Conservation (phyloP, 2,888 invertebrate species). For the Andricus curvator region DNA sequence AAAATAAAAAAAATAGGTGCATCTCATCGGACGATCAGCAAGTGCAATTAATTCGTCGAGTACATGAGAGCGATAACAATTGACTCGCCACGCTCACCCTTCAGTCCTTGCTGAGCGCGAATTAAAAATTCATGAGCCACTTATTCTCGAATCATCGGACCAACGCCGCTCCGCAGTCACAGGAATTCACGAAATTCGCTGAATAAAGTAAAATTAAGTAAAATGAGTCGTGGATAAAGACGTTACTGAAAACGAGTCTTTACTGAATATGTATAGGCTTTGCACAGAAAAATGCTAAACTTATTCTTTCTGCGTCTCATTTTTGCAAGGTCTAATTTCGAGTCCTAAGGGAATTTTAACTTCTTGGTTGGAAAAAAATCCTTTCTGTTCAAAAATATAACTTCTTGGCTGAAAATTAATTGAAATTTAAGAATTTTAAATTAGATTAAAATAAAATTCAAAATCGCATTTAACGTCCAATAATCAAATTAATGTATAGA, state of each 20-base stretch:
- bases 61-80: constrained; percentile 23
- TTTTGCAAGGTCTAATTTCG: too few relatives aligned
- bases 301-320: too few relatives aligned
- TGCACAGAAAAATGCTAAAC: too few relatives aligned
- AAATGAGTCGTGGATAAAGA: background rate
- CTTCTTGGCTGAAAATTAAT: too few relatives aligned
- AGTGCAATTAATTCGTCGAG: constrained; percentile 3
- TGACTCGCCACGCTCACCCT: constrained; percentile 27
- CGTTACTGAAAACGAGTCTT: background rate
- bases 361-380: too few relatives aligned
- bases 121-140: constrained; percentile 41
- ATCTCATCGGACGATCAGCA: background rate
- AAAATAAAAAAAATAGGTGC: constrained; percentile 17
- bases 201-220: background rate
- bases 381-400: too few relatives aligned
- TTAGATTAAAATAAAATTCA: too few relatives aligned
- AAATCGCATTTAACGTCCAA: too few relatives aligned
- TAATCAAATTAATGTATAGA: too few relatives aligned
- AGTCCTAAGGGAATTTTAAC: too few relatives aligned
- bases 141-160: constrained; percentile 29
- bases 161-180: background rate
- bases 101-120: constrained; percentile 4
- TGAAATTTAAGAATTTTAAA: too few relatives aligned
- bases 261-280: background rate
- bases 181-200: constrained; percentile 11